Conservation (phyloP, 1,140 invertebrate species). For the Scaptomyza pallida region DNA sequence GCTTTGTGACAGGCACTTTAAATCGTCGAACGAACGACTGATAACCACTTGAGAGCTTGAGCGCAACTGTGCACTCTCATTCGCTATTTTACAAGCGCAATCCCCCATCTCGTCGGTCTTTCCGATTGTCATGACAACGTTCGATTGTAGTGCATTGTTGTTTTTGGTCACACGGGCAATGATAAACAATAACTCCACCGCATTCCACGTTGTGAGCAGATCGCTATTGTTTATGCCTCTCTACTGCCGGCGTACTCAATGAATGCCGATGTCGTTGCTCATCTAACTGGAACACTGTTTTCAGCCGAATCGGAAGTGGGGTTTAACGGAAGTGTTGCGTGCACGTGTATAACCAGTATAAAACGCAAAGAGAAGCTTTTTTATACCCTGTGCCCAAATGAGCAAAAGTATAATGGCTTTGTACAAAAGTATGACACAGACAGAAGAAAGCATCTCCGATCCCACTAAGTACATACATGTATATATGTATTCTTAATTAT, state of each 20-base stretch:
- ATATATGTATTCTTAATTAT: no score
- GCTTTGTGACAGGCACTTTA: slow-evolving; percentile 28
- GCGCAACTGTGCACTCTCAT: slow-evolving; percentile 32
- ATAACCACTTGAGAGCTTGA: slow-evolving; percentile 54
- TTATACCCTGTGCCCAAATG: no score
- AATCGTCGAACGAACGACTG: slow-evolving; percentile 56
- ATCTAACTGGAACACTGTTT: slow-evolving; percentile 71
- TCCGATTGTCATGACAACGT: slow-evolving; percentile 62
- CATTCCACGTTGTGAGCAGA: slow-evolving; percentile 40
- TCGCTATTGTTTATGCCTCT: slow-evolving; percentile 54
- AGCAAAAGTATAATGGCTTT: no score
- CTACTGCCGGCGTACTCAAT: slow-evolving; percentile 30
- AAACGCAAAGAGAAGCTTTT: background rate
- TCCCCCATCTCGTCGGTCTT: slow-evolving; percentile 9
- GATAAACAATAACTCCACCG: slow-evolving; percentile 52
- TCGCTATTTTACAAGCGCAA: slow-evolving; percentile 14
- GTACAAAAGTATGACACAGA: no score
- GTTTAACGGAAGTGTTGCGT: slow-evolving; percentile 35
- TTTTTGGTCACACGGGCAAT: slow-evolving; percentile 42
- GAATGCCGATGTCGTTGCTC: slow-evolving; percentile 61
- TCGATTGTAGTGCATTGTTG: slow-evolving; percentile 38
- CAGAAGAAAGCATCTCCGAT: no score
- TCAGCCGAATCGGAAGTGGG: slow-evolving; percentile 39
- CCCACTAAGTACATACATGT: no score
- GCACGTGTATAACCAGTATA: slow-evolving; percentile 28